phyloP scores from a whole-genome alignment of 1,140 invertebrate genomes.

The Dendrolimus punctatus region DNA sequence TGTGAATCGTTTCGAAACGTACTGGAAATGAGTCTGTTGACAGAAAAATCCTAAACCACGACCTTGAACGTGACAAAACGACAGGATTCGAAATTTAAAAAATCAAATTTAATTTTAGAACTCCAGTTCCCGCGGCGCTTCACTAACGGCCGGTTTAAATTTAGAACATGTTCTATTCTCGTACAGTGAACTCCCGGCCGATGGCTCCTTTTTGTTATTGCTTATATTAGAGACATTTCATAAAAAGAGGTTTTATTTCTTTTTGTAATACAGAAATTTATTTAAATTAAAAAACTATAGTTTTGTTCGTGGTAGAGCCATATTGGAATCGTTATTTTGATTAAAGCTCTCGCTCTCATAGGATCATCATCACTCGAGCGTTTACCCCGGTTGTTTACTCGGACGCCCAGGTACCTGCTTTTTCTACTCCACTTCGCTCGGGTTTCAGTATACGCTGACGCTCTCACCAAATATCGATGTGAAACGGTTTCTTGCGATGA shows the following conservation, averaged over 20 bases:
- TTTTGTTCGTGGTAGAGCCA: no score
- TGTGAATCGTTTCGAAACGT: no score
- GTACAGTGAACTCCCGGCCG: slow-evolving; percentile 59
- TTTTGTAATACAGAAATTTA: neutral
- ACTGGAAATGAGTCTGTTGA: slow-evolving; percentile 18
- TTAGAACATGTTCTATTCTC: slow-evolving; percentile 65
- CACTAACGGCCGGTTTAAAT: slow-evolving; percentile 62
- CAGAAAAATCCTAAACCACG: slow-evolving; percentile 31
- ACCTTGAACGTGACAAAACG: slow-evolving; percentile 67
- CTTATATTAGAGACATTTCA: slow-evolving; percentile 17
- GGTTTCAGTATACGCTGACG: no score
- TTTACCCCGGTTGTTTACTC: no score
- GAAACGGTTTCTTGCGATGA: no score
- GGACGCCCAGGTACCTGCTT: no score
- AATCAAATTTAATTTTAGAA: slow-evolving; percentile 50
- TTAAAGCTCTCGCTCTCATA: no score
- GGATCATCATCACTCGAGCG: no score
- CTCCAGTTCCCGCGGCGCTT: slow-evolving; percentile 51
- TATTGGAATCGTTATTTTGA: no score
- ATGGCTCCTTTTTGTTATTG: slow-evolving; percentile 61
- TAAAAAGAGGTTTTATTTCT: slow-evolving; percentile 1
- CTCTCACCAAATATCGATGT: no score
- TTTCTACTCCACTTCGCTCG: no score
- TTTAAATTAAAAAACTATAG: no score
- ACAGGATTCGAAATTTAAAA: slow-evolving; percentile 53